A percentile compares a stretch with the other conserved stretches of the same genome.
phyloP scores from a whole-genome alignment of 2,113 vertebrate genomes.

The Copsychus sechellarum region DNA sequence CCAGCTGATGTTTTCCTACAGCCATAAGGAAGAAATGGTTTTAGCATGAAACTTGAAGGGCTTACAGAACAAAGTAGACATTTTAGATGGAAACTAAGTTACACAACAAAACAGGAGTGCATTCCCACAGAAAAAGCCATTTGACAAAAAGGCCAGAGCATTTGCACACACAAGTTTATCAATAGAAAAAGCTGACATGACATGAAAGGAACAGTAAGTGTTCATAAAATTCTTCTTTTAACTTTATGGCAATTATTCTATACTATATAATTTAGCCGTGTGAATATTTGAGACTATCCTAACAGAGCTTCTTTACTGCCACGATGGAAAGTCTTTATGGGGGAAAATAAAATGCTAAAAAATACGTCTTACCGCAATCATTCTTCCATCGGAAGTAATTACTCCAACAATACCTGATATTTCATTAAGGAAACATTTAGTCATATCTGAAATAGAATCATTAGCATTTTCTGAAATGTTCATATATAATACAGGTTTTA shows the following conservation, averaged over 20 bases:
- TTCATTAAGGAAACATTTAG: slow-evolving; percentile 73
- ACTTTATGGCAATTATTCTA: not conserved
- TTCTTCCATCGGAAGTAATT: slow-evolving; percentile 94
- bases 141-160: not conserved
- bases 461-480: not conserved
- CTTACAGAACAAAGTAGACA: not conserved
- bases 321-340: not conserved
- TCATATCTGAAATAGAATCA: not conserved
- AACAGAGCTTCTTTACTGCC: not conserved
- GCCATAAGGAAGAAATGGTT: not conserved
- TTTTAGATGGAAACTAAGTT: not conserved
- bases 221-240: not conserved
- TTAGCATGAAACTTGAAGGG: not conserved
- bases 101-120: not conserved
- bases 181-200: not conserved
- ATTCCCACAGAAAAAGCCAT: not conserved
- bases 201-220: not conserved
- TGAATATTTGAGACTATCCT: not conserved
- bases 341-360: not conserved
- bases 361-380: slow-evolving; percentile 92
- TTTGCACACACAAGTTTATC: not conserved
- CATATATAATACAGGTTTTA: accelerated
- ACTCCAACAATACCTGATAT: slow-evolving; percentile 91
- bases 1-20: not conserved
- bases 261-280: not conserved